Base-by-base conservation (phyloP, 2,113 vertebrate species). In the Dinomys branickii region DNA sequence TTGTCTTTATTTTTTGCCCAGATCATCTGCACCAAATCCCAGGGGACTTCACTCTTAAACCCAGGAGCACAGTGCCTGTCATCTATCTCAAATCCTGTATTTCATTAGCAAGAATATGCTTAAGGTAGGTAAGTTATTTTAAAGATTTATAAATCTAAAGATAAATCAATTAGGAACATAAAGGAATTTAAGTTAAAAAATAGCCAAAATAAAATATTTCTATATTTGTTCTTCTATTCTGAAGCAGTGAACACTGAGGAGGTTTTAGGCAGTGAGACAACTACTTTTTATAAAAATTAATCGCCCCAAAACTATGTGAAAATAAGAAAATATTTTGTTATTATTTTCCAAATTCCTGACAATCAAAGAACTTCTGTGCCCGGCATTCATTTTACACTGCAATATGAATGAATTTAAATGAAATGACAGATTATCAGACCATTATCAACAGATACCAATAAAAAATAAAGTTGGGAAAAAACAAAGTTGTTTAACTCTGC, bases 111-210 rank as follows among this genome's bases (percentile, higher is more conserved):
- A 89, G 44, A 90, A 93, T 50, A 81, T 81, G 38, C 78, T 93
- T 59, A 78, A 54, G 17, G 30, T 30, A 89, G 61, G 59, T 26
- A 91, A 93, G 85, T 6, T 83, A 54, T 88, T 85, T 96, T 81
- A 94, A 95, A 91, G 71, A 96, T 81, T 75, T 97, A 2, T 65
- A 93, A 81, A n/a, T 83, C 67, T 90, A 58, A 86, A 95, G 54
- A 93, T 35, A 95, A 91, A 44, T 81, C 44, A 90, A 91, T 58
- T n/a, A 89, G 58, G 24, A 94, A 83, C 13, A 92, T 24, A 89
- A 67, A 90, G 10, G 7, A 67, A 80, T 82, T 81, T 91, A 83
- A 84, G 73, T 82, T 91, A 14, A 58, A 88, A 75, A 82, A 54
- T 35, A 9, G 28, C 28, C 58, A 92, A 82, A 71, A 61, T 88